These are phyloP conservation scores for Epinotia bilunana DNA, from an alignment of 2,888 invertebrate genomes.

Conservation along the genomic window DNA sequence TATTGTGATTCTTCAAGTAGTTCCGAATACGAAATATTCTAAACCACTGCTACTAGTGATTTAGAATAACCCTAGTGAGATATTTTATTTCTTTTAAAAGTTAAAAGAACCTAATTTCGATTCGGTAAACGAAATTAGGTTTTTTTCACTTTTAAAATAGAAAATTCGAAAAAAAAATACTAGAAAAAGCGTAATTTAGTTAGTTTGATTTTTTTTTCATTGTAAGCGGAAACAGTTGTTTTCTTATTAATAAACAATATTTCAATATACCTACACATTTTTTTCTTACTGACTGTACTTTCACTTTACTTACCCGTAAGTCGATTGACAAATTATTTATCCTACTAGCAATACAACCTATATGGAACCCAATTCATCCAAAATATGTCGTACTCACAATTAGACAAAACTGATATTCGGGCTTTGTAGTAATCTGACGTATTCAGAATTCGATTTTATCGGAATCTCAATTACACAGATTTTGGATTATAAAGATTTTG, in stretches of 20 bases:
- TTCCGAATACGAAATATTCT: background rate
- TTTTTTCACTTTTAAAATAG: background rate
- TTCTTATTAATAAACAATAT: constrained; percentile 15
- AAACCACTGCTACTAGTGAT: constrained; percentile 1
- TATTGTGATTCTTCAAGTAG: constrained; percentile 3
- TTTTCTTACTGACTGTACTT: constrained; percentile 7
- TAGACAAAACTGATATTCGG: constrained; percentile 13
- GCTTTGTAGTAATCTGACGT: constrained; percentile 11
- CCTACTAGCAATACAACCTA: constrained; percentile 19
- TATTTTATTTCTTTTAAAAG: background rate
- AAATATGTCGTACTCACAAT: constrained; percentile 10
- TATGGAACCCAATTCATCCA: constrained; percentile 14
- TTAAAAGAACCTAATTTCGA: no score
- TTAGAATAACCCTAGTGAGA: constrained; percentile 5
- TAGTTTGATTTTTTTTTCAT: constrained; percentile 15
- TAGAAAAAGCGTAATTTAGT: constrained; percentile 6
- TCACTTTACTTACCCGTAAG: constrained; percentile 10
- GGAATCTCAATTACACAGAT: constrained; percentile 2
- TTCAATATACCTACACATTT: constrained; percentile 13
- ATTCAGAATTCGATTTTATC: background rate
- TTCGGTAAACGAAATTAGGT: no score
- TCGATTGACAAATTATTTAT: constrained; percentile 11
- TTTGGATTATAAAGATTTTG: constrained; percentile 7
- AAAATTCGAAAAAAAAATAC: background rate
- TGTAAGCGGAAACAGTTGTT: constrained; percentile 14